Conservation (phyloP, 2,797 vertebrate species). For the Saxicola maurus region DNA sequence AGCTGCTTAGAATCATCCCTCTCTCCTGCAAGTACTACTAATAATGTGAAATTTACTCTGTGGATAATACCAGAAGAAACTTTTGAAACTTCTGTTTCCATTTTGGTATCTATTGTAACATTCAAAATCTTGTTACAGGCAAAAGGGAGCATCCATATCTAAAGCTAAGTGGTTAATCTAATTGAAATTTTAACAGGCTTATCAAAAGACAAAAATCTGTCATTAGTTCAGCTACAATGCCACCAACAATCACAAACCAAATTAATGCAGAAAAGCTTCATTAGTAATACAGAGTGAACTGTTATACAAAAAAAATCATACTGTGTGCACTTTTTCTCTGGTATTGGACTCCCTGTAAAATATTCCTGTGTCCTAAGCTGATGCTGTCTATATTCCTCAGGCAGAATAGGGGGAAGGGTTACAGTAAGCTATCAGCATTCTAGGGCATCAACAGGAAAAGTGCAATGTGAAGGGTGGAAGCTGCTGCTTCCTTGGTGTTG, state of each 20-base stretch:
- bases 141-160: neutral
- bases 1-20: neutral
- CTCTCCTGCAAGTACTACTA: neutral
- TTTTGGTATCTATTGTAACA: neutral
- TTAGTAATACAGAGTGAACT: neutral
- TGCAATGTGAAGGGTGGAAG: neutral
- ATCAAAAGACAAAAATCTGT: neutral
- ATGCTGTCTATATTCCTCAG: neutral
- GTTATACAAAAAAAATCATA: neutral
- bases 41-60: neutral
- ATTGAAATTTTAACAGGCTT: neutral
- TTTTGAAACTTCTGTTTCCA: neutral
- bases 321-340: neutral
- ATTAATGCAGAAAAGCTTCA: neutral
- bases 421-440: neutral
- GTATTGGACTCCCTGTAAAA: neutral
- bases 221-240: neutral
- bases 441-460: neutral
- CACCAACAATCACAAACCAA: neutral
- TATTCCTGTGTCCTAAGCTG: neutral
- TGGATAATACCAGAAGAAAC: neutral
- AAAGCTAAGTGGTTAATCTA: neutral
- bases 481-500: neutral
- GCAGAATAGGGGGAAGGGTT: neutral
- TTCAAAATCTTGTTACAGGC: neutral